Evolutionary conservation across 2,113 vertebrate species (phyloP), one percentile per base, ranked within the genome.

Genomic region (Tetrao urogallus): DNA sequence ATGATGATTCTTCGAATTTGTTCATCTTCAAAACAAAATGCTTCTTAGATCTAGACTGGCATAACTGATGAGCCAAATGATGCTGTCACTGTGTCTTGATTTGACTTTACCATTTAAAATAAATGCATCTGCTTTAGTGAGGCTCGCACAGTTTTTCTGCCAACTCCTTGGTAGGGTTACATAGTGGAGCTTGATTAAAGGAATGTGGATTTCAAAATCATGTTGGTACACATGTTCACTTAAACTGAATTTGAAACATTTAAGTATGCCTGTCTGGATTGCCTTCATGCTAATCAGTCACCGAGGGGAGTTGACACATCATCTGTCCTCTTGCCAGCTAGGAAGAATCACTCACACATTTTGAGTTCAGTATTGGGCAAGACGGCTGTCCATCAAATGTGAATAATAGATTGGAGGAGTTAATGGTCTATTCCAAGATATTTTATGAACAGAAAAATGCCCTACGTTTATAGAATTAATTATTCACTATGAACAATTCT

Each of bases 231-330:
- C 27, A 11, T 65, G 73, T 72, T 70, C 69, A n/a, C 52, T 81
- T 4, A 2, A 82, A 90, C 47, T 48, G 82, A 71, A 82, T 88
- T 74, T 89, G 82, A 78, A 80, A 77, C 82, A 73, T 94, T 96
- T 83, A 88, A 90, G 89, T 91, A 65, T 74, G 76, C 79, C 60
- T 94, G 88, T 88, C 93, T 83, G 88, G 52, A 90, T 88, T 91
- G 48, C 82, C 76, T 92, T 90, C 36, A 48, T 94, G 90, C 82
- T 94, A 88, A 94, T 96, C 93, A 78, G 17, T 91, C 89, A 81
- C 28, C 66, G 85, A 78, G 16, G 25, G 67, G 70, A 94, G 47
- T 48, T 40, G 58, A 66, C 43, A 84, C 28, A 48, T 69, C 71
- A 67, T 56, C 61, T 15, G 0, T 72, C 88, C 94, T 70, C 79